Base-by-base conservation (phyloP, 2,888 invertebrate genomes). In the Copidosoma aretas region DNA sequence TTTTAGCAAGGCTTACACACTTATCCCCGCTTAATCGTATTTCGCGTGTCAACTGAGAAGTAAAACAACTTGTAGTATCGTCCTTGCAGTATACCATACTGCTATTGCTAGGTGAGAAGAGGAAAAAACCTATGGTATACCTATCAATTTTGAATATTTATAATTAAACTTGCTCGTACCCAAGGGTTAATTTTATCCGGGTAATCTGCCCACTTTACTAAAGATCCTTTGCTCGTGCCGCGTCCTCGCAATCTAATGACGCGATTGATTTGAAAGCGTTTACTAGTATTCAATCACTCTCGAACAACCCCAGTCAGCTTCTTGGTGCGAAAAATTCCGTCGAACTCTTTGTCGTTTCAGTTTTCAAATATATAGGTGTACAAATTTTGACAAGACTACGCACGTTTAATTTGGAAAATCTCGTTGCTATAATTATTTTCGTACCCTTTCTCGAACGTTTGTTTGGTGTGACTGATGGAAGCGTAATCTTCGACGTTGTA, bases 41-140 rank as follows among this genome's bases (percentile, higher is more conserved):
- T 17, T 63, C 59, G 2, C 60, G 52, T 1, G 19, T 12, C 12
- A 63, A 14, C 15, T 68, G 63, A 10, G 68, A 63, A 0, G 58
- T 59, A 22, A 54, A 68, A 22, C 41, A 60, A 8, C 43, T 46
- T 4, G 77, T 73, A 21, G 73, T 76, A 60, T 79, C 79, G 43
- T 75, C 64, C 0, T 74, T 73, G 71, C 73, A 78, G 60, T 74
- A 75, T 3, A 52, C 8, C 71, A 75, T 71, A 19, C 75, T 76
- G 54, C 75, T 76, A 64, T 77, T 76, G 32, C 73, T 73, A 3
- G 74, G 65, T 1, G 77, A 53, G 10, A 74, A 75, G 1, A 77
- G n/a, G 64, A 74, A 78, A 75, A 77, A 17, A 22, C 25, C 25
- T 19, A 4, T 24, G 14, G 10, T 60, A 10, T 43, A 43, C 46